Evolutionary conservation across 1,140 invertebrate genomes (phyloP).

Genomic region (Neotoxoptera formosana): DNA sequence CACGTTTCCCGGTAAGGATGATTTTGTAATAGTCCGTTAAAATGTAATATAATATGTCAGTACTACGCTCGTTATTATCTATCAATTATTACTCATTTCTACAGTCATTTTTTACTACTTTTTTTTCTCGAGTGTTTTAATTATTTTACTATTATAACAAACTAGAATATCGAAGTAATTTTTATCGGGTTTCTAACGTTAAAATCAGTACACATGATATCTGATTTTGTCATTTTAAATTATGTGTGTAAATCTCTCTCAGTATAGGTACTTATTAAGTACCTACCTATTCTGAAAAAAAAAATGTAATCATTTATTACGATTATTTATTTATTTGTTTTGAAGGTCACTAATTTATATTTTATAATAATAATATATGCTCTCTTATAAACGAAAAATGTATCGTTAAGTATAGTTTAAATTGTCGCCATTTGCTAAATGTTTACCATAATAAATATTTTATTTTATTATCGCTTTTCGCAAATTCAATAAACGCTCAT

Average conservation of each 20-base stretch:
- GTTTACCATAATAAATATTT: background rate
- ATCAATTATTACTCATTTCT: background rate
- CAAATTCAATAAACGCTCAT: background rate
- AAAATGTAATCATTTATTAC: background rate
- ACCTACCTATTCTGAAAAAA: background rate
- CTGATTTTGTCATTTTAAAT: background rate
- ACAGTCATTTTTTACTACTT: background rate
- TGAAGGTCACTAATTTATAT: background rate
- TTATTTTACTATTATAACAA: background rate
- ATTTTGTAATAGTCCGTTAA: background rate
- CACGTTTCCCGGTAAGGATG: slow-evolving; percentile 68
- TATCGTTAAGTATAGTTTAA: background rate
- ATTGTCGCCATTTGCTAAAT: background rate
- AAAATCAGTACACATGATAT: background rate
- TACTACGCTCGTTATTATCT: background rate
- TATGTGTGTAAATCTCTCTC: background rate
- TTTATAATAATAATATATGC: background rate
- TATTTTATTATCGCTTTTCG: background rate
- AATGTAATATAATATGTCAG: background rate
- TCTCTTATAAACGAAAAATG: background rate
- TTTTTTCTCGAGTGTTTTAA: background rate
- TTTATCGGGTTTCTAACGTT: background rate
- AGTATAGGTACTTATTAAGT: background rate
- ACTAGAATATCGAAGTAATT: background rate
- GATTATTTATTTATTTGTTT: background rate